Base-by-base conservation (phyloP, 2,113 vertebrate genomes). In the Murina feae region DNA sequence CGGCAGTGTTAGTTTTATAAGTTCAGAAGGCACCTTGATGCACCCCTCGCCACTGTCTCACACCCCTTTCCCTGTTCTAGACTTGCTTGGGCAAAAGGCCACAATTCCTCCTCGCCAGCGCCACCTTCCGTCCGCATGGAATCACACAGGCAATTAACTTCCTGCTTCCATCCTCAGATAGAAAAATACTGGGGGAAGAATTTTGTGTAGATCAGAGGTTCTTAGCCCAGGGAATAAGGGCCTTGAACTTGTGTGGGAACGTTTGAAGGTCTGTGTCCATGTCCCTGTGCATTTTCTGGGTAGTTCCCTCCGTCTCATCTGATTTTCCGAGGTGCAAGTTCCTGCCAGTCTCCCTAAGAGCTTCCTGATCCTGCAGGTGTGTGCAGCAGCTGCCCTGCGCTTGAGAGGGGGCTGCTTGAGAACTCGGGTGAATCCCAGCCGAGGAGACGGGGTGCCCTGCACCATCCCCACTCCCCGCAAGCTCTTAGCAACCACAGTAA, bases 81-180 rank as follows among this genome's bases (percentile, higher is more conserved):
- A 42, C 55, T 65, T 44, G 13, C 37, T 39, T 14, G 42, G 32
- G 39, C 79, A 72, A 83, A 87, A 51, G 20, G 35, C 63, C 23
- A 23, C 74, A 35, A 47, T 78, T 89, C 82, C 66, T 81, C 47
- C 84, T 89, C 90, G 66, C 51, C 51, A 69, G 89, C 37, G 49
- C 93, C 96, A 86, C 80, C 96, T 95, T 39, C 96, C 91, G 96
- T 4, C 80, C 10, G 1, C 39, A 68, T 18, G 28, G 74, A 91
- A 5, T 35, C 68, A 81, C 55, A 60, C 53, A 81, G 21, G 21
- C 42, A 76, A 68, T 89, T 75, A 60, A 37, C 44, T 44, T 83
- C n/a, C 25, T n/a, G 53, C 55, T 90, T 75, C 51, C 28, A 3
- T 42, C 32, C 55, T 42, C 30, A 71, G 80, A 79, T 2, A 28